Conservation (phyloP, 2,797 vertebrate genomes). For the Takifugu ocellatus region DNA sequence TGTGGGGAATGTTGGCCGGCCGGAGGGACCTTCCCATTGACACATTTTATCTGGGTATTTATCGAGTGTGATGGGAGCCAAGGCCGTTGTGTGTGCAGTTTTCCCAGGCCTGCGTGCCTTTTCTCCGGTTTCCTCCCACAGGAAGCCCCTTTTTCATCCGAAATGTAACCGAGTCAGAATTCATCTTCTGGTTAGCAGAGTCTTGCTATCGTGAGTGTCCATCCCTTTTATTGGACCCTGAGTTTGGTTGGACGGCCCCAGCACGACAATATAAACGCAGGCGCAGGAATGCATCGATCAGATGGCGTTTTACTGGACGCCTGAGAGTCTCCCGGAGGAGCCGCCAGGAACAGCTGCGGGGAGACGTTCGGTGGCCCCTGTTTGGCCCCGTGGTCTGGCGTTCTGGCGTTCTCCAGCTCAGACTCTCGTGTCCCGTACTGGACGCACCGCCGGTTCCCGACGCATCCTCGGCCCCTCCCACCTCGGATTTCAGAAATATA, state of each 20-base stretch:
- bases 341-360: constrained; percentile 61
- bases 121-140: constrained; percentile 1
- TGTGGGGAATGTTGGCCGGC: constrained; percentile 9
- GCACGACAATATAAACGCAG: constrained; percentile 38
- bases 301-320: constrained; percentile 65
- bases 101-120: background rate
- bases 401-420: constrained; percentile 59
- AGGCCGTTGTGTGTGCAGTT: too few species aligned
- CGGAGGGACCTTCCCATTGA: background rate
- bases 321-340: constrained; percentile 70
- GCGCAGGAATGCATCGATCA: constrained; percentile 40
- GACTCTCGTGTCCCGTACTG: constrained; percentile 54
- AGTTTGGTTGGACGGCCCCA: background rate
- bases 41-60: too few species aligned
- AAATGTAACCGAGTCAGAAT: too few species aligned
- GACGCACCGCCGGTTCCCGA: constrained; percentile 50
- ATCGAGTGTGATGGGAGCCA: too few species aligned
- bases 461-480: constrained; percentile 43
- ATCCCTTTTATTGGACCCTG: constrained; percentile 13
- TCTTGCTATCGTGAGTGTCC: too few species aligned
- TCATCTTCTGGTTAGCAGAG: too few species aligned
- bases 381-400: constrained; percentile 59
- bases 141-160: too few species aligned
- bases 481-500: constrained; percentile 37
- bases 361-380: constrained; percentile 60